phyloP scores from a whole-genome alignment of 2,113 vertebrate species.

The Alces alces region DNA sequence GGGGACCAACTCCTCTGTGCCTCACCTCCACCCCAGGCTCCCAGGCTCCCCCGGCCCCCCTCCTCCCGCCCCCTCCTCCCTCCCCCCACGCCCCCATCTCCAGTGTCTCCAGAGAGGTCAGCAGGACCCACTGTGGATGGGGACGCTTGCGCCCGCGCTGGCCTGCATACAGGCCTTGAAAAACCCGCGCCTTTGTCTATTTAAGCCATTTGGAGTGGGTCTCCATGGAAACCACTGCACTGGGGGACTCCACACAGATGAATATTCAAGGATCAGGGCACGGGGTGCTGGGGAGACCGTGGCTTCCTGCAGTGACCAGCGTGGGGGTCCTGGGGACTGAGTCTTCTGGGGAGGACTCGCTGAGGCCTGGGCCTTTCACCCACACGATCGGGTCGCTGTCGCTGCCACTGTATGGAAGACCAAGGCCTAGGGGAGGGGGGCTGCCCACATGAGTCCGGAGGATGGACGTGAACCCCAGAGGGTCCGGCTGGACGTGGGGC shows the following conservation, averaged over 20 bases:
- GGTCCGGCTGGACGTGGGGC: no score
- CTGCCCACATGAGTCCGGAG: accelerated
- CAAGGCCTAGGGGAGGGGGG: accelerated
- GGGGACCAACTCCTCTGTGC: accelerated
- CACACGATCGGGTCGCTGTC: accelerated
- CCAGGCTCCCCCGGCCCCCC: background rate
- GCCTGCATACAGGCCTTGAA: background rate
- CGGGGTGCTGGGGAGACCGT: background rate
- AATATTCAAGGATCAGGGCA: slow-evolving; percentile 26
- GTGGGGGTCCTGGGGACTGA: background rate
- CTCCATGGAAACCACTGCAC: slow-evolving; percentile 50
- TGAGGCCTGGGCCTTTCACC: background rate
- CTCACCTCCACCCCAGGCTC: background rate
- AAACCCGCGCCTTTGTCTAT: background rate
- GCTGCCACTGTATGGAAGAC: accelerated
- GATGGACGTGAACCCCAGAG: accelerated
- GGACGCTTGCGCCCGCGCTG: accelerated
- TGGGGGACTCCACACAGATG: background rate
- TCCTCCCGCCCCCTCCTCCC: background rate
- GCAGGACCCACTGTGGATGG: accelerated
- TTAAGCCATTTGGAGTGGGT: slow-evolving; percentile 17
- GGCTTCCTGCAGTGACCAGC: background rate
- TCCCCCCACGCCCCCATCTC: accelerated
- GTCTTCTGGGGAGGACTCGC: no score
- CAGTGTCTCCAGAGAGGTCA: background rate